phyloP scores from a whole-genome alignment of 1,140 invertebrate species.

The Laupala kohalensis region DNA sequence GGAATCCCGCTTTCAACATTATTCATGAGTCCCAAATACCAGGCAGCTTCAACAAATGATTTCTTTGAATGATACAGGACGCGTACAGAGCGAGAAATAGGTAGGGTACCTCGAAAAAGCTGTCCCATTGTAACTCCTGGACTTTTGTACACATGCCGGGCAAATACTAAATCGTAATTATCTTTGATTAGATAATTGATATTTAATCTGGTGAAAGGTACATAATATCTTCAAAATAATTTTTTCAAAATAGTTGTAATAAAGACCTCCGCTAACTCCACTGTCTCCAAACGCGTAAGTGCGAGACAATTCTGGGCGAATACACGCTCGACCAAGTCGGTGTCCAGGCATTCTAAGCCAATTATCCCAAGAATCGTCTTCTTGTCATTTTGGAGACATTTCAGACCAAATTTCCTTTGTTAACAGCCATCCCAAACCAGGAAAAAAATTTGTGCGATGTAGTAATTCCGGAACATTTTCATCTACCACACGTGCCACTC shows the following conservation, averaged over 20 bases:
- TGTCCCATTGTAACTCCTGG: too few species aligned
- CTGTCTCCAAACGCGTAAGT: conserved; percentile 92
- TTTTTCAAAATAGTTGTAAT: neutral
- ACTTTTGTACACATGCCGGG: too few species aligned
- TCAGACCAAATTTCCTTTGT: conserved; percentile 72
- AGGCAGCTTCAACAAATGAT: too few species aligned
- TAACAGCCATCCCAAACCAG: conserved; percentile 96
- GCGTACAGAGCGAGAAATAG: too few species aligned
- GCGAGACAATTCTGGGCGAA: conserved; percentile 89
- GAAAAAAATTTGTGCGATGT: conserved; percentile 95
- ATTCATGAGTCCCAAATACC: too few species aligned
- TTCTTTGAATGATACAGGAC: too few species aligned
- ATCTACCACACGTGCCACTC: conserved; percentile 76
- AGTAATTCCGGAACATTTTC: conserved; percentile 54
- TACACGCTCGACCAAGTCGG: conserved; percentile 77
- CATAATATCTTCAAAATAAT: too few species aligned
- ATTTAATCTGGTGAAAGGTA: too few species aligned
- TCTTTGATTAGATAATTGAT: too few species aligned
- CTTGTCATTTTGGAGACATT: conserved; percentile 81
- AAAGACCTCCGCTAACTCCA: conserved; percentile 52
- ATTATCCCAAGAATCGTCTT: conserved; percentile 99
- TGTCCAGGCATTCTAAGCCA: conserved; percentile 94
- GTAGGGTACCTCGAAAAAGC: too few species aligned
- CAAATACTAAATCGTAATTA: too few species aligned
- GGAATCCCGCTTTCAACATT: too few species aligned